Percentiles rank a stretch among this genome's conserved stretches.
Conservation (phyloP, 2,113 vertebrate genomes). For the Columba janthina region DNA sequence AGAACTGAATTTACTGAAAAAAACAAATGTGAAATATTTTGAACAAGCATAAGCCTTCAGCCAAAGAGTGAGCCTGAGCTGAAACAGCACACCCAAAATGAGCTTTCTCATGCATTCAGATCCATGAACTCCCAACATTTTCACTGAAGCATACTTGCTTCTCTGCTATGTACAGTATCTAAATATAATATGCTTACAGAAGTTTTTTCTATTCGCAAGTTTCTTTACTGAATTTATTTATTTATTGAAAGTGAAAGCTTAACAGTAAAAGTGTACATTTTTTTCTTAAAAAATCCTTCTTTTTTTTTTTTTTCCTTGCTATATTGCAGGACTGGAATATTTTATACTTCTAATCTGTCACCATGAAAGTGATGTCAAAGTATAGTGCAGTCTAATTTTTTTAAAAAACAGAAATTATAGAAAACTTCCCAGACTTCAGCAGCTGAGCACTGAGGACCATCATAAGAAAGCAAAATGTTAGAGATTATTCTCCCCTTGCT, state of each 20-base stretch:
- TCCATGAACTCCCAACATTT: neutral
- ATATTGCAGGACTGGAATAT: neutral
- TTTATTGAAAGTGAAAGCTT: neutral
- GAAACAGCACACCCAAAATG: neutral
- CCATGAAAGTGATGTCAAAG: conserved; percentile 7
- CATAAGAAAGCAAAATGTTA: conserved; percentile 3
- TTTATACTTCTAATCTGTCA: conserved; percentile 13
- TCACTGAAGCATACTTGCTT: neutral
- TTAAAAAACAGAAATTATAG: neutral
- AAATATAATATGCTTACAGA: neutral
- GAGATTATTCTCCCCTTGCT: conserved; percentile 43
- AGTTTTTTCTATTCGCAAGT: neutral
- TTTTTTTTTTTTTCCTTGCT: neutral
- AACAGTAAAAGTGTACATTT: neutral
- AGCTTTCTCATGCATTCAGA: neutral
- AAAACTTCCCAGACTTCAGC: conserved; percentile 14
- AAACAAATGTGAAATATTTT: neutral
- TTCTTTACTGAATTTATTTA: neutral
- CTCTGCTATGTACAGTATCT: neutral
- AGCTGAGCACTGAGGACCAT: neutral
- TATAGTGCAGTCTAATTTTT: conserved; percentile 21
- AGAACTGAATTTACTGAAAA: neutral
- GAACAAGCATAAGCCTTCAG: neutral
- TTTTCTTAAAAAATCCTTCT: neutral
- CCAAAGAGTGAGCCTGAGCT: neutral